Base-by-base conservation (phyloP, 2,797 vertebrate species). In the Darevskia mixta region DNA sequence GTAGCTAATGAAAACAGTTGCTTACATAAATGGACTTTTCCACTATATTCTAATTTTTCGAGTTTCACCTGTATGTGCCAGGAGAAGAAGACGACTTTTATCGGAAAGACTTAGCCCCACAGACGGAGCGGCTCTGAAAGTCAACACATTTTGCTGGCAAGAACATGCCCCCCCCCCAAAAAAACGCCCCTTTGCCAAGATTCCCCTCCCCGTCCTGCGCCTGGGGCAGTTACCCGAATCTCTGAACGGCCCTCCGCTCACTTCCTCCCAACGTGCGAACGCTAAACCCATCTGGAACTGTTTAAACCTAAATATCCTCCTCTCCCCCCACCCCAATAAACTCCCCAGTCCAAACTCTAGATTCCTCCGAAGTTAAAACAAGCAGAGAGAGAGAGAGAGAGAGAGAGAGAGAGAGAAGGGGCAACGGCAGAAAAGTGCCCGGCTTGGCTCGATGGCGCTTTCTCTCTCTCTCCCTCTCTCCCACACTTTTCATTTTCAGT, bases 291-390 rank as follows among this genome's bases (percentile, higher is more conserved):
- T 97, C 97, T 97, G 97, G 97, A 97, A 97, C 96, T 97, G 96
- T 95, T 97, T 97, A 97, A 97, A 96, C 96, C 95, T 95, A 97
- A 97, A 97, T 97, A 96, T 92, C 95, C 92, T 88, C 83, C 87
- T 0, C 4, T 92, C 87, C 94, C 90, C 0, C 1, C 92, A 82
- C 93, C 91, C 77, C 58, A 64, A 55, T 55, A 55, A 55, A n/a
- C 91, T 94, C 95, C 89, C 93, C 61, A 89, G 87, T 87, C 92
- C 90, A 88, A 95, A 96, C 94, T 94, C 95, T 55, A 95, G 96
- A 97, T 97, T 97, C 97, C 96, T 96, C 97, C 94, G 91, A 96
- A 97, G 96, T 97, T 97, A 97, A 97, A 97, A 96, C 97, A 97
- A 97, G 97, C 97, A 95, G 90, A 86, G 94, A 93, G 93, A 95